Evolutionary conservation across 2,888 invertebrate species (phyloP), one percentile per base, ranked within the genome.

Genomic region (Steromphala cineraria): DNA sequence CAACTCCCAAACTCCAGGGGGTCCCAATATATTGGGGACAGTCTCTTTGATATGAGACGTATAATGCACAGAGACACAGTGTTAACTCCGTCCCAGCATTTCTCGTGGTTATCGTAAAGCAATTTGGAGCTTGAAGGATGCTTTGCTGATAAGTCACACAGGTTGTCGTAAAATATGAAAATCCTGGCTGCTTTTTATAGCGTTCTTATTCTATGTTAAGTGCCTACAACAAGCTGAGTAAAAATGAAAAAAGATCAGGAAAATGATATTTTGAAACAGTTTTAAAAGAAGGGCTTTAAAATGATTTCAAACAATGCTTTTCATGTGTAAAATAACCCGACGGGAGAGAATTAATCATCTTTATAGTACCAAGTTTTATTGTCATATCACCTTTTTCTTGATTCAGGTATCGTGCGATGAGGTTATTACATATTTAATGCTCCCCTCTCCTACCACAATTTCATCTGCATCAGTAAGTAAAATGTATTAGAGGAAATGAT

Each of bases 101-200:
- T 46, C 28, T 28, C 62, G 15, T 15, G 28, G 62, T 62, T 62
- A 62, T 62, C 62, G 28, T 62, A 62, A 62, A 62, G 62, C 62
- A 62, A 62, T 62, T 62, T 62, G 62, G 28, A 28, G 62, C 62
- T 62, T 62, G n/a, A 24, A 62, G 28, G 24, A 62, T 62, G 28
- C 62, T 28, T 62, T 62, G 8, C 62, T 62, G 62, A 13, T 62
- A 62, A 62, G 62, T 62, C 62, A 62, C 28, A 62, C 28, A 28
- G 19, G 28, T 56, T 56, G 56, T 62, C 62, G 62, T 62, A 62
- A 62, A 62, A 62, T 62, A 62, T 62, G 62, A 62, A 62, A 62
- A 13, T 62, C 62, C 62, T 28, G 62, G 17, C 21, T 62, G 28
- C 62, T 62, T 62, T 62, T 62, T 62, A 62, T 62, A 13, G 15